Evolutionary conservation across 2,113 vertebrate species (phyloP), one percentile per base, ranked within the genome.

Genomic region (Albula goreensis): DNA sequence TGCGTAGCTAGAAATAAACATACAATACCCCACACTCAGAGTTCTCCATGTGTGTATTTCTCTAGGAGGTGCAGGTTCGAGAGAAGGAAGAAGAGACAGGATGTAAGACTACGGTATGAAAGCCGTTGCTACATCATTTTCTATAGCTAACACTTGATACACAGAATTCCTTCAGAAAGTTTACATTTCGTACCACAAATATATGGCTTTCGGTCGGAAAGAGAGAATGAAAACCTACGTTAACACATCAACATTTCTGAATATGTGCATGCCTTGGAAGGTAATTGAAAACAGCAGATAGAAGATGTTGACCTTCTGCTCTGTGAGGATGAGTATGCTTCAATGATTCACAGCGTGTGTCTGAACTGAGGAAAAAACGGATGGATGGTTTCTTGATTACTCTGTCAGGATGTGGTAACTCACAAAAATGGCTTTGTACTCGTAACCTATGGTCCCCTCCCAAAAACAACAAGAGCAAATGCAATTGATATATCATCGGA

Each of bases 41-140:
- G 95, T 94, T 95, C 95, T 96, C 95, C 95, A 96, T 52, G 95
- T 93, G 94, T 96, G 95, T 92, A 96, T 95, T 93, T 96, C 95
- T 95, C 95, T 96, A 96, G 94, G 90, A 91, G 93, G 92, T 89
- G 91, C 91, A 74, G 90, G 91, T 90, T 91, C 90, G 91, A 92
- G 91, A 92, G 89, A 85, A 91, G 91, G 80, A 82, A 84, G 52
- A 74, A 85, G 88, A 81, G 82, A 84, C 90, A 88, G 91, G 89
- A 87, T 90, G 88, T 83, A 63, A 87, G 82, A 80, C 86, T 80
- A 78, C 8, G 50, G 56, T 79, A 57, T 13, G 51, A n/a, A 22
- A 51, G 2, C 31, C 15, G 82, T 79, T 25, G 77, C 22, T 49
- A 52, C 52, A 80, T 31, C 9, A 31, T 74, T 63, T 74, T 1